phyloP scores from a whole-genome alignment of 2,797 vertebrate genomes.

The Eospalax fontanierii region DNA sequence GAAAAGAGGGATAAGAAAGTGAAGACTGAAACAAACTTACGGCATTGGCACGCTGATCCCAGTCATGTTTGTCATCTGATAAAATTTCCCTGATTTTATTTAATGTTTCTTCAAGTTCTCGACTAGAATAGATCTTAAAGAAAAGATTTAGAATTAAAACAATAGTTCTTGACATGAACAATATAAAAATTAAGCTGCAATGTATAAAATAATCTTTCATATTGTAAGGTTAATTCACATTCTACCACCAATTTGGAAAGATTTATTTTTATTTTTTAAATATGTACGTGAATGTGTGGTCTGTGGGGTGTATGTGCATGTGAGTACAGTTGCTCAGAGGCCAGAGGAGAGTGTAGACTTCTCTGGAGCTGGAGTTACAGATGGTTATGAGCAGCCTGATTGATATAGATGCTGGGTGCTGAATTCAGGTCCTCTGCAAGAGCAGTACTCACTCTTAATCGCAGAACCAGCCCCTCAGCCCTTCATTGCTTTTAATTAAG shows the following conservation, averaged over 20 bases:
- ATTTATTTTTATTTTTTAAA: no score
- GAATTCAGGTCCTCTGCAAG: no score
- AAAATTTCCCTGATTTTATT: conserved; percentile 99
- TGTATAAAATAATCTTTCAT: conserved; percentile 42
- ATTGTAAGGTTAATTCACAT: neutral
- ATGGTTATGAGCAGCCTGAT: no score
- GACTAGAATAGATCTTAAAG: conserved; percentile 96
- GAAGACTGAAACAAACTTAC: conserved; percentile 89
- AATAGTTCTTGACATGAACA: conserved; percentile 51
- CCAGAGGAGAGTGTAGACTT: no score
- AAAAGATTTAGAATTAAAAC: conserved; percentile 63
- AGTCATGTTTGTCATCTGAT: conserved; percentile 99
- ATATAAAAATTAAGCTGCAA: conserved; percentile 1
- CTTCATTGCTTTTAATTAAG: neutral
- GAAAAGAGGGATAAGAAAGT: conserved; percentile 2
- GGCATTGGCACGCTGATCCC: conserved; percentile 97
- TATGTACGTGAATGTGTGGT: no score
- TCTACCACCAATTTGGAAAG: neutral
- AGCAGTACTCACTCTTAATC: no score
- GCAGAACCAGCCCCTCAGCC: no score
- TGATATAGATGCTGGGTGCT: no score
- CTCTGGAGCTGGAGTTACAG: no score
- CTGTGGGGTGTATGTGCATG: no score
- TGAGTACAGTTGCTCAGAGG: no score
- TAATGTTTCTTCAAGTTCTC: conserved; percentile 98